Percentiles rank a stretch among this genome's conserved stretches.
Conservation (phyloP, 2,797 vertebrate genomes). For the Sebastes goodei region DNA sequence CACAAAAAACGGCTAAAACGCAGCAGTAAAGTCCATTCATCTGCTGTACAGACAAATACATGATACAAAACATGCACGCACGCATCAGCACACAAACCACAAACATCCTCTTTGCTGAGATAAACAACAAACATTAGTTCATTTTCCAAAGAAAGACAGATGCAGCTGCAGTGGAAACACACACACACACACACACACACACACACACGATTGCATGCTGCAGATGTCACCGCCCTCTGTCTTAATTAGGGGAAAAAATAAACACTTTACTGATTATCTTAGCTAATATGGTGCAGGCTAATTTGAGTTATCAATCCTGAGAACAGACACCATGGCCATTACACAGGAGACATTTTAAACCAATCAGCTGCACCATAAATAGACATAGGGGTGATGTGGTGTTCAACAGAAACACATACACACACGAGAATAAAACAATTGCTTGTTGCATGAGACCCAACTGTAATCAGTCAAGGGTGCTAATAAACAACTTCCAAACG, state of each 20-base stretch:
- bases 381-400: neutral
- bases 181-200: neutral
- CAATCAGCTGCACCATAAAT: constrained; percentile 49
- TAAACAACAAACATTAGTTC: neutral
- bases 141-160: neutral
- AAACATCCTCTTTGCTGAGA: neutral
- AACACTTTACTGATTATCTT: constrained; percentile 3
- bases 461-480: neutral
- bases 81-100: neutral
- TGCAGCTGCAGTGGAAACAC: neutral
- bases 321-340: neutral
- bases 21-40: neutral
- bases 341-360: constrained; percentile 39
- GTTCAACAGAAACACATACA: neutral
- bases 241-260: neutral
- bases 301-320: neutral
- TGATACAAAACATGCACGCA: neutral
- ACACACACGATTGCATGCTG: neutral
- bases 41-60: neutral
- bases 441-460: neutral
- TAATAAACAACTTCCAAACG: neutral
- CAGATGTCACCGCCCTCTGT: neutral
- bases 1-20: neutral
- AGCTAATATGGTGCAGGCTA: constrained; percentile 5
- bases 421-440: neutral